phyloP scores from a whole-genome alignment of 2,113 vertebrate genomes.

The Alethe diademata region DNA sequence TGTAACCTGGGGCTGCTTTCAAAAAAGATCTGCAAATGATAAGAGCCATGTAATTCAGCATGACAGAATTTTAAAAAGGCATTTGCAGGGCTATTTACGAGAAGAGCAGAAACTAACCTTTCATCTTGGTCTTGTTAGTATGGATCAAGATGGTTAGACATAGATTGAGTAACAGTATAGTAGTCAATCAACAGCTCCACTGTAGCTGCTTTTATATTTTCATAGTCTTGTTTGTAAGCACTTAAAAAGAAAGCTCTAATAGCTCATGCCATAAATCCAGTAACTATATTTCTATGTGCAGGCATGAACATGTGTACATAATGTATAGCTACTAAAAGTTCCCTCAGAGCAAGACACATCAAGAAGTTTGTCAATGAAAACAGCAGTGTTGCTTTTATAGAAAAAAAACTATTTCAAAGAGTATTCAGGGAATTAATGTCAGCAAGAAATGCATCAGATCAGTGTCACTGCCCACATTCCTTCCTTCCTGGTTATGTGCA shows the following conservation, averaged over 20 bases:
- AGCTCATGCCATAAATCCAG: background rate
- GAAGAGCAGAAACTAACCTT: background rate
- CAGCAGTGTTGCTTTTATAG: background rate
- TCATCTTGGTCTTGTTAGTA: constrained; percentile 33
- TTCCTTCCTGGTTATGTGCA: accelerated
- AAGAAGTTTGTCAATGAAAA: background rate
- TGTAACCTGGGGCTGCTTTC: constrained; percentile 69
- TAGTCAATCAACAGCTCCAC: constrained; percentile 19
- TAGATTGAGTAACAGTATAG: background rate
- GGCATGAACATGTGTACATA: background rate
- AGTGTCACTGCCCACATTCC: accelerated
- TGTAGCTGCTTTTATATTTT: constrained; percentile 8
- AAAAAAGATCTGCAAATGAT: constrained; percentile 39
- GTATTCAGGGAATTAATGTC: background rate
- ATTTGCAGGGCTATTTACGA: background rate
- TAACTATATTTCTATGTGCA: background rate
- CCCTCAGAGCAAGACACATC: background rate
- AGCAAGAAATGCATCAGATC: background rate
- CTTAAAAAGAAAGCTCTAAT: background rate
- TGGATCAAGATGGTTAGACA: constrained; percentile 2
- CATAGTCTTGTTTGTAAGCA: background rate
- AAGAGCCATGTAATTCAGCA: constrained; percentile 43
- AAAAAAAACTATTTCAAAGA: background rate
- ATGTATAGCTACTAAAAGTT: background rate
- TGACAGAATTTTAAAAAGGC: background rate